These are phyloP conservation scores for Oscheius sp. DNA, from an alignment of 2,888 invertebrate genomes.

Conservation along the genomic window DNA sequence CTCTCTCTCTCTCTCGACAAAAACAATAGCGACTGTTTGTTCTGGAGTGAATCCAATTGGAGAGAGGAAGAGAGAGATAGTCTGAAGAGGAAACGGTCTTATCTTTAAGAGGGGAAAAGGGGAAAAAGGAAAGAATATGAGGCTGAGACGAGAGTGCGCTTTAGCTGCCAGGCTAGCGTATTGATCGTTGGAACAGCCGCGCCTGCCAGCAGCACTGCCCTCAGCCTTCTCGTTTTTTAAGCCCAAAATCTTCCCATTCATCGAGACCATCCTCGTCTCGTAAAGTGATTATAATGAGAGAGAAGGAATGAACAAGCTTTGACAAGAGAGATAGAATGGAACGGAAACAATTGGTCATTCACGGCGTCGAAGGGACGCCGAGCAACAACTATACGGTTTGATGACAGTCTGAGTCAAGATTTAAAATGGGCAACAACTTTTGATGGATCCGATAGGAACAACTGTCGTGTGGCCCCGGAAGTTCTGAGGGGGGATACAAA, in stretches of 20 bases:
- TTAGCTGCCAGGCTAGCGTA: slow-evolving; percentile 35
- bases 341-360: neutral
- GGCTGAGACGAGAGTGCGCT: slow-evolving; percentile 38
- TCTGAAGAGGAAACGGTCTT: too few species aligned
- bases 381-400: too few species aligned
- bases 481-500: too few species aligned
- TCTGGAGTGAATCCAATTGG: neutral
- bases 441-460: too few species aligned
- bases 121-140: slow-evolving; percentile 28
- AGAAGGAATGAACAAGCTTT: neutral
- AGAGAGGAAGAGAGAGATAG: neutral
- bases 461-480: too few species aligned
- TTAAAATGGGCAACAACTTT: too few species aligned
- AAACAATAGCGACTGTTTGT: neutral
- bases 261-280: neutral
- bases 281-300: neutral
- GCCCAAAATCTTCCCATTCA: slow-evolving; percentile 18
- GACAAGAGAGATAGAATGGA: neutral
- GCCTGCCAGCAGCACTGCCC: slow-evolving; percentile 29
- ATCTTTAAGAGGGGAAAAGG: neutral
- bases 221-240: slow-evolving; percentile 31
- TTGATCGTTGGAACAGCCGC: slow-evolving; percentile 33
- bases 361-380: too few species aligned
- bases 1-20: slow-evolving; percentile 12
- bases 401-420: too few species aligned